These are phyloP conservation scores for Gisinianus flammeolus DNA, from an alignment of 2,888 invertebrate genomes.

Conservation along the genomic window DNA sequence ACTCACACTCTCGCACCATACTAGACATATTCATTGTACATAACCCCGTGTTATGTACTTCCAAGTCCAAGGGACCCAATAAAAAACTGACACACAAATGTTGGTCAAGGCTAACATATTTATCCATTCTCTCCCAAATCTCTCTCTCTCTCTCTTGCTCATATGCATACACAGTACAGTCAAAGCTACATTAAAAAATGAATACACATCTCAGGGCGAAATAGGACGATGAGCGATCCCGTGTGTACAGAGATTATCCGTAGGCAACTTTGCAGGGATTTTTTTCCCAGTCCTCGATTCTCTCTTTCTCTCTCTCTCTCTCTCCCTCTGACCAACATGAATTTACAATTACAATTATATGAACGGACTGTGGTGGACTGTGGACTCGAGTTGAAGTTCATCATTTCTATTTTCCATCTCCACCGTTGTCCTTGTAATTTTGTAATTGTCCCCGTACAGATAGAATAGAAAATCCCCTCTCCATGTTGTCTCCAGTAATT, in stretches of 20 bases:
- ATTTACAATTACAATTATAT: too few species aligned
- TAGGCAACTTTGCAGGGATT: slow-evolving; percentile 22
- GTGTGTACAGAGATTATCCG: slow-evolving; percentile 8
- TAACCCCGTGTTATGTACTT: neutral
- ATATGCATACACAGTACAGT: neutral
- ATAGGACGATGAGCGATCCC: slow-evolving; percentile 11
- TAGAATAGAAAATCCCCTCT: too few species aligned
- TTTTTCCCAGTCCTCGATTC: neutral
- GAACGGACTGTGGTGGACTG: too few species aligned
- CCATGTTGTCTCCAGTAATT: too few species aligned
- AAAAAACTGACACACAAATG: slow-evolving; percentile 39
- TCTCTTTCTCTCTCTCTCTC: neutral
- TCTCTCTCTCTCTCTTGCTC: slow-evolving; percentile 8
- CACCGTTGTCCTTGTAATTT: too few species aligned
- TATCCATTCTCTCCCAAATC: slow-evolving; percentile 43
- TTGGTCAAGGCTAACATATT: slow-evolving; percentile 46
- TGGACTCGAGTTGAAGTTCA: too few species aligned
- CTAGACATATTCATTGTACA: neutral
- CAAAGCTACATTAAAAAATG: neutral
- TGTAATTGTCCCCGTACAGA: too few species aligned
- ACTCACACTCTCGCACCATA: neutral
- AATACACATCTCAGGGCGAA: slow-evolving; percentile 17
- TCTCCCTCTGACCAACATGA: neutral
- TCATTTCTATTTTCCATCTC: too few species aligned
- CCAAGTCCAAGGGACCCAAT: slow-evolving; percentile 37